Evolutionary conservation across 2,888 invertebrate genomes (phyloP).

Genomic region (Biston stratarius): DNA sequence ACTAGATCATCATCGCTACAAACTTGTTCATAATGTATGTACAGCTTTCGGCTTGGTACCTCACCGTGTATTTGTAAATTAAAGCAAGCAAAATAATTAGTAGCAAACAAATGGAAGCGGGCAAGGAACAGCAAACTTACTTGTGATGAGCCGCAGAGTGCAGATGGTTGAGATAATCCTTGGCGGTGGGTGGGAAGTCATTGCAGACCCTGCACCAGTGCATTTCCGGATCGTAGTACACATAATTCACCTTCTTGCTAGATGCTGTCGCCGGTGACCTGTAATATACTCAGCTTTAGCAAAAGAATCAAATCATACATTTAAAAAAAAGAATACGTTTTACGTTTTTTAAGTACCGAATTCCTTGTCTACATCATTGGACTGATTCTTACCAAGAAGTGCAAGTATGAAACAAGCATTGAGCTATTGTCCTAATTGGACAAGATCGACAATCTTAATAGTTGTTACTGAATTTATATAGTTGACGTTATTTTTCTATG

Average conservation of each 20-base stretch:
- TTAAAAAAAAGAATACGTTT: not conserved
- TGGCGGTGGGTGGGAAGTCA: conserved; percentile 94
- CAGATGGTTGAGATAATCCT: conserved; percentile 94
- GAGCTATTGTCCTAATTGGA: too few species aligned
- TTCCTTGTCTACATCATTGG: too few species aligned
- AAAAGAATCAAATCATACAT: not conserved
- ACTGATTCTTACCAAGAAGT: too few species aligned
- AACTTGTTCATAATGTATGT: too few species aligned
- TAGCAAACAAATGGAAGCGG: too few species aligned
- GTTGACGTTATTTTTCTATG: too few species aligned
- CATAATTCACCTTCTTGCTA: conserved; percentile 89
- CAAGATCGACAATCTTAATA: too few species aligned
- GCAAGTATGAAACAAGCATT: not conserved
- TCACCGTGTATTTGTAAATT: too few species aligned
- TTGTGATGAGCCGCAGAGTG: conserved; percentile 92
- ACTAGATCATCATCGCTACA: too few species aligned
- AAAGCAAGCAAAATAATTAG: too few species aligned
- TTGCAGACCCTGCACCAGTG: conserved; percentile 96
- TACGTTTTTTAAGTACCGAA: not conserved
- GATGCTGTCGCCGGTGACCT: conserved; percentile 70
- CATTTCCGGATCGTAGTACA: conserved; percentile 95
- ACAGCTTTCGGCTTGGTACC: too few species aligned
- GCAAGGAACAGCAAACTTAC: conserved; percentile 56
- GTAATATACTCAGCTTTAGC: conserved; percentile 17
- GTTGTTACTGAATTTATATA: too few species aligned